Conservation (phyloP, 1,140 invertebrate species). For the Pachyrhynchus sulphureomaculatus region DNA sequence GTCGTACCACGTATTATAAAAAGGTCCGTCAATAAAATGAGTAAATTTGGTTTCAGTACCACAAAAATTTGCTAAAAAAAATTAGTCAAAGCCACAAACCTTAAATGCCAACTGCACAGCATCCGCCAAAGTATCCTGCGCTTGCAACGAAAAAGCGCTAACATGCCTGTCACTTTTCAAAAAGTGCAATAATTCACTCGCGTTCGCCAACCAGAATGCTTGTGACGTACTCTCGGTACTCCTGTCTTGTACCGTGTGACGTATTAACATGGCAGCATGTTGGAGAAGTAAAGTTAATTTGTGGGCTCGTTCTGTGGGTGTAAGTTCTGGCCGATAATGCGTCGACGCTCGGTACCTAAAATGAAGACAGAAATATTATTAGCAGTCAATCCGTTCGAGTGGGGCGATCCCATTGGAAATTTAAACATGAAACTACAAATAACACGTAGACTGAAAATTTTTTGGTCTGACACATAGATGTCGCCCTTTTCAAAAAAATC, state of each 20-base stretch:
- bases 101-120: constrained; percentile 89
- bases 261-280: constrained; percentile 69
- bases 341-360: constrained; percentile 81
- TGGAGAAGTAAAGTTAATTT: constrained; percentile 85
- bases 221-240: constrained; percentile 80
- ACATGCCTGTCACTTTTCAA: constrained; percentile 93
- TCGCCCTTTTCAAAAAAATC: too few relatives aligned
- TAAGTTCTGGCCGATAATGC: constrained; percentile 87
- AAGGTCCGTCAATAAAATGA: too few relatives aligned
- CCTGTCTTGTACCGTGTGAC: constrained; percentile 63
- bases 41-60: neutral
- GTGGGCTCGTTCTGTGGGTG: constrained; percentile 87
- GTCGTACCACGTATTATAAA: too few relatives aligned
- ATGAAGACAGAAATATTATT: too few relatives aligned
- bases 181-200: constrained; percentile 93
- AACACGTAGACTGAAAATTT: too few relatives aligned
- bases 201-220: constrained; percentile 96
- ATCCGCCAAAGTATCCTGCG: constrained; percentile 90
- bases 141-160: constrained; percentile 85
- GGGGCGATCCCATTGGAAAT: too few relatives aligned
- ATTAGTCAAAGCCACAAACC: too few relatives aligned
- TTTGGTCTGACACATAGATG: too few relatives aligned
- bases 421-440: too few relatives aligned
- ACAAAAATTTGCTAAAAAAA: too few relatives aligned
- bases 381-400: too few relatives aligned